Base-by-base conservation (phyloP, 2,797 vertebrate genomes). In the Peromyscus aztecus region DNA sequence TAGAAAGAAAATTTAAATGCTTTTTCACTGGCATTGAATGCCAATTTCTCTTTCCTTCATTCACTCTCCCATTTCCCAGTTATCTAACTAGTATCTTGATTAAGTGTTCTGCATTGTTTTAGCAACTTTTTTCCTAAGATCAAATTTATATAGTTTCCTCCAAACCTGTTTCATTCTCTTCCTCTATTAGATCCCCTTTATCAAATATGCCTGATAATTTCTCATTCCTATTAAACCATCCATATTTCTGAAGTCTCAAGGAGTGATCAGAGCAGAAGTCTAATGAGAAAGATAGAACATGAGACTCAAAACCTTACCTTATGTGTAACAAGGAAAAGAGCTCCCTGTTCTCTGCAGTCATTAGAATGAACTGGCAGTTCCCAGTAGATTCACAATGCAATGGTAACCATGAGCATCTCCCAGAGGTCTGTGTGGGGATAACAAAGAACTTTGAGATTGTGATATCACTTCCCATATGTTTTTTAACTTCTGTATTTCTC, bases 381-480 rank as follows among this genome's bases (percentile, higher is more conserved):
- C 27, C 71, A 37, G 40, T 1, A 94, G 94, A 94, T 95, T 91
- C 93, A 87, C 23, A 96, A 52, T 27, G 80, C 57, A 14, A 94
- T 75, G 81, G n/a, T 40, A 31, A 69, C 92, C 37, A 57, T 16
- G 29, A 55, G 29, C 23, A 49, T 87, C 57, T 34, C 89, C 92
- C 29, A 90, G 87, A 82, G 89, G 2, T 63, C 65, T 83, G 16
- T 37, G 11, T 29, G 85, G 86, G n/a, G 80, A 76, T 37, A 65
- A 23, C 4, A 91, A 96, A 92, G 80, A 93, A 52, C 40, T 85
- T 40, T 49, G 86, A 96, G 49, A 34, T 11, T 81, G 57, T 97
- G 97, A 97, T 92, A 94, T 97, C 97, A 96, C 65, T 94, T 80
- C 95, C 92, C 71, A 93, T 43, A 97, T 84, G 29, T 88, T 89